A percentile compares a stretch with the other conserved stretches of the same genome.
These are phyloP conservation scores for Mayetiola destructor DNA, from an alignment of 2,888 invertebrate genomes.

Conservation along the genomic window DNA sequence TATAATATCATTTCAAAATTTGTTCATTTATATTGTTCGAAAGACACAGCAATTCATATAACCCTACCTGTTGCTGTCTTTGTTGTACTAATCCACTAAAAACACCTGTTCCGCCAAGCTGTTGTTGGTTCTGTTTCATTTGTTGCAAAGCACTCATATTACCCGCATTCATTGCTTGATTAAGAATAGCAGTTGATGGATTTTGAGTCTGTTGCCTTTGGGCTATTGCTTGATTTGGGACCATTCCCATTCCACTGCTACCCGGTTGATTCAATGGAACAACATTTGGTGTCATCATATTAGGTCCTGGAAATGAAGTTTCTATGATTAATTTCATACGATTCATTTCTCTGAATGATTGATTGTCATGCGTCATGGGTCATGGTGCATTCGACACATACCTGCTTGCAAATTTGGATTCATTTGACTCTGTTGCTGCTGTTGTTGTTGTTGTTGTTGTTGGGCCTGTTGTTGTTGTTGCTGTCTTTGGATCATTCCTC, in stretches of 20 bases:
- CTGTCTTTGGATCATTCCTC: slow-evolving; percentile 29
- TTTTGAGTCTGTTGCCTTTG: slow-evolving; percentile 20
- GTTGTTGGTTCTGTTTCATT: slow-evolving; percentile 28
- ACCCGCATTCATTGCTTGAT: slow-evolving; percentile 18
- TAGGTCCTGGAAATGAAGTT: neutral
- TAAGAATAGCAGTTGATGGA: slow-evolving; percentile 21
- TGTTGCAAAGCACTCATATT: slow-evolving; percentile 20
- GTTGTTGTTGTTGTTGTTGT: neutral
- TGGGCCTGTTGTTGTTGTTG: neutral
- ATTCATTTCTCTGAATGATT: no score
- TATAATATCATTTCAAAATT: no score
- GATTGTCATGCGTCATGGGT: no score
- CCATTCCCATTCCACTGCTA: slow-evolving; percentile 25
- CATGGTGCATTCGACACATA: neutral
- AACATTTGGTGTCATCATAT: slow-evolving; percentile 2
- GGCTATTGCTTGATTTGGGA: slow-evolving; percentile 24
- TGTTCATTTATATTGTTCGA: no score
- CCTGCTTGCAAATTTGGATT: neutral
- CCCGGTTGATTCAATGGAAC: slow-evolving; percentile 31
- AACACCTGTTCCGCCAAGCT: slow-evolving; percentile 15
- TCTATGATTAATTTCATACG: neutral
- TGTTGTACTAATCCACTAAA: slow-evolving; percentile 13
- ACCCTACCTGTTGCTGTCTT: neutral
- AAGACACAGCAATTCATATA: no score
- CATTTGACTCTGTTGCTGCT: neutral